A percentile compares a stretch with the other conserved stretches of the same genome.
These are phyloP conservation scores for Pelecanoides urinatrix DNA, from an alignment of 2,113 vertebrate species.

Conservation along the genomic window DNA sequence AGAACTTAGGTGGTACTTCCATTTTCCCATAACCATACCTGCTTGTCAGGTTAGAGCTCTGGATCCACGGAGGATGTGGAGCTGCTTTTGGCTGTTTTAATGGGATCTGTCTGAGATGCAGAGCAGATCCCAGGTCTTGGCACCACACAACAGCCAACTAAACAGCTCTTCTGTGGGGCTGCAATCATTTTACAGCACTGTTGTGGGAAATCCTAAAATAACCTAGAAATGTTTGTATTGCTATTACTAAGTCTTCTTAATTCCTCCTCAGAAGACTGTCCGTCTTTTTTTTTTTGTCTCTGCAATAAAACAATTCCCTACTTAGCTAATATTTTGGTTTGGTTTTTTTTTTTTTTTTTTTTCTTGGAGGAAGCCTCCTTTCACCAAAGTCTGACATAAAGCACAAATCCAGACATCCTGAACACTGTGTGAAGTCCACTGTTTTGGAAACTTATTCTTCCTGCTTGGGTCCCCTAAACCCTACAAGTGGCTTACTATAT, in stretches of 20 bases:
- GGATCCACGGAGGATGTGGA: accelerated
- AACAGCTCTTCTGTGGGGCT: not conserved
- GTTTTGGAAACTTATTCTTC: not conserved
- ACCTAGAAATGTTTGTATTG: not conserved
- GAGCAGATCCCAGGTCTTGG: not conserved
- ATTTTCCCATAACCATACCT: not conserved
- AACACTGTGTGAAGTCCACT: not conserved
- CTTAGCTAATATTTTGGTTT: not conserved
- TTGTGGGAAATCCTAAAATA: not conserved
- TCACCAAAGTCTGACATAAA: not conserved
- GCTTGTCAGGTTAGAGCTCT: not conserved
- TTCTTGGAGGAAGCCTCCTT: not conserved
- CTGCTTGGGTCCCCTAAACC: not conserved
- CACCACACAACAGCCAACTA: accelerated
- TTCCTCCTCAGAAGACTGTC: not conserved
- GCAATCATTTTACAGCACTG: not conserved
- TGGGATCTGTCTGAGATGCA: not conserved
- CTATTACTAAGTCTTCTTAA: not conserved
- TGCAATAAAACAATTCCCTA: not conserved
- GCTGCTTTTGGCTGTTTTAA: not conserved
- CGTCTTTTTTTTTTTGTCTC: not conserved
- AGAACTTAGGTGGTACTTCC: not conserved
- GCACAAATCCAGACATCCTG: not conserved
- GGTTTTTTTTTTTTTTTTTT: not conserved
- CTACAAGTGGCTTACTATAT: not conserved